Percentiles rank a stretch among this genome's conserved stretches.
Evolutionary conservation across 2,888 invertebrate genomes (phyloP).

Genomic region (Pyralis farinalis): DNA sequence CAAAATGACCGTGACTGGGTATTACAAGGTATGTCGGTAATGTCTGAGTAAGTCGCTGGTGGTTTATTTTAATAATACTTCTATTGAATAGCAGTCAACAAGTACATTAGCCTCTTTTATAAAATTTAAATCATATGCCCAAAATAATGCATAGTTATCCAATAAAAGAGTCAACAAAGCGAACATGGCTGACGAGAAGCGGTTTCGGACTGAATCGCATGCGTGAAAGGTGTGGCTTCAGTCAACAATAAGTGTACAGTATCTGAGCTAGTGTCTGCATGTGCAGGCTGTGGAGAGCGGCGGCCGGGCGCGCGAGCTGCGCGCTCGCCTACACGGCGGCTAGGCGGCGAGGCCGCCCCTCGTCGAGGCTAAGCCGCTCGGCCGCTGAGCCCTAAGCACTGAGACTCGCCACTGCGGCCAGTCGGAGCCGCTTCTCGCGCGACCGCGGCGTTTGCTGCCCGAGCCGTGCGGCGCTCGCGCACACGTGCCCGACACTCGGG

Average conservation of each 20-base stretch:
- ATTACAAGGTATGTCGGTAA: conserved; percentile 84
- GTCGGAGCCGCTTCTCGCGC: conserved; percentile 73
- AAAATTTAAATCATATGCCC: neutral
- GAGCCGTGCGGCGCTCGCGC: conserved; percentile 32
- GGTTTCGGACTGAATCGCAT: conserved; percentile 53
- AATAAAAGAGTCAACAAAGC: conserved; percentile 4
- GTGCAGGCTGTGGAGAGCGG: conserved; percentile 74
- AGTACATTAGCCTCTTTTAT: neutral
- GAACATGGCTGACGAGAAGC: conserved; percentile 49
- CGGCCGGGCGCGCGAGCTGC: conserved; percentile 58
- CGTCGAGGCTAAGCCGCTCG: conserved; percentile 34
- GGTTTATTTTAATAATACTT: conserved; percentile 13
- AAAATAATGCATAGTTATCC: conserved; percentile 1
- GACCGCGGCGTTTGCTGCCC: conserved; percentile 35
- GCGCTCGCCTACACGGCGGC: conserved; percentile 31
- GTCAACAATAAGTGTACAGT: conserved; percentile 25
- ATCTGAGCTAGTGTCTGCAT: conserved; percentile 66
- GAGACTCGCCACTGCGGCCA: conserved; percentile 57
- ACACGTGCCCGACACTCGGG: conserved; percentile 21
- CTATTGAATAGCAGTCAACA: neutral
- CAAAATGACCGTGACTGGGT: conserved; percentile 97
- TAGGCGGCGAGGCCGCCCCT: conserved; percentile 50
- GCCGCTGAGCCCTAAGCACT: conserved; percentile 59
- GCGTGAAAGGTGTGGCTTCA: conserved; percentile 35
- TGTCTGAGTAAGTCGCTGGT: neutral